phyloP scores from a whole-genome alignment of 2,113 vertebrate species.

The Phaetusa simplex region DNA sequence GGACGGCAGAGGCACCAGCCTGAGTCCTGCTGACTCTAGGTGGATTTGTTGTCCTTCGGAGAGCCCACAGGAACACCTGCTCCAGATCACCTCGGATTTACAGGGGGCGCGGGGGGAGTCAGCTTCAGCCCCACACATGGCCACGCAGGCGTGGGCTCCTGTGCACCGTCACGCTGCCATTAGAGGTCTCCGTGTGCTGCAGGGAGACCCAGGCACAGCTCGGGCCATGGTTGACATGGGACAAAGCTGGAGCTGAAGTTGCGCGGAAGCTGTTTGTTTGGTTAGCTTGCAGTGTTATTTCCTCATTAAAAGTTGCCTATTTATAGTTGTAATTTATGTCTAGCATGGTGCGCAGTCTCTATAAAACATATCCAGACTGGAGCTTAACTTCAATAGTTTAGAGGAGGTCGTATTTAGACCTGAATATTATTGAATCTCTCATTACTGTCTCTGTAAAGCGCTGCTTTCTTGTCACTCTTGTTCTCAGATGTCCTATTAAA shows the following conservation, averaged over 20 bases:
- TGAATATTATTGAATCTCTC: not conserved
- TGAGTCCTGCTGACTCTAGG: not conserved
- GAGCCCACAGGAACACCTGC: not conserved
- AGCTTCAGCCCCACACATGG: not conserved
- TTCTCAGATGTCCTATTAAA: not conserved
- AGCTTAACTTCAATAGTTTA: not conserved
- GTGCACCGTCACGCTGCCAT: not conserved
- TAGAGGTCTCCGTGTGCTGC: not conserved
- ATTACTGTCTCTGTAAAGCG: not conserved
- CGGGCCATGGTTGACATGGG: too few relatives aligned
- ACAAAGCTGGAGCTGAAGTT: not conserved
- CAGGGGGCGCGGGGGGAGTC: not conserved
- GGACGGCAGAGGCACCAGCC: not conserved
- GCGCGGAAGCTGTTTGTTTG: not conserved
- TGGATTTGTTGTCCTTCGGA: not conserved
- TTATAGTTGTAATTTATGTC: not conserved
- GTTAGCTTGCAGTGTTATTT: not conserved
- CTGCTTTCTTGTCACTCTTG: not conserved
- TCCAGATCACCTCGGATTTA: not conserved
- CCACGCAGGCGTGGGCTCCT: fast-evolving
- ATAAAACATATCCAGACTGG: not conserved
- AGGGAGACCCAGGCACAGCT: too few relatives aligned
- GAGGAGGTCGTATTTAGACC: not conserved
- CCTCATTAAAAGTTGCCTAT: not conserved
- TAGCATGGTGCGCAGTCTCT: not conserved